phyloP scores from a whole-genome alignment of 2,888 invertebrate species.

The Bellardia pandia region DNA sequence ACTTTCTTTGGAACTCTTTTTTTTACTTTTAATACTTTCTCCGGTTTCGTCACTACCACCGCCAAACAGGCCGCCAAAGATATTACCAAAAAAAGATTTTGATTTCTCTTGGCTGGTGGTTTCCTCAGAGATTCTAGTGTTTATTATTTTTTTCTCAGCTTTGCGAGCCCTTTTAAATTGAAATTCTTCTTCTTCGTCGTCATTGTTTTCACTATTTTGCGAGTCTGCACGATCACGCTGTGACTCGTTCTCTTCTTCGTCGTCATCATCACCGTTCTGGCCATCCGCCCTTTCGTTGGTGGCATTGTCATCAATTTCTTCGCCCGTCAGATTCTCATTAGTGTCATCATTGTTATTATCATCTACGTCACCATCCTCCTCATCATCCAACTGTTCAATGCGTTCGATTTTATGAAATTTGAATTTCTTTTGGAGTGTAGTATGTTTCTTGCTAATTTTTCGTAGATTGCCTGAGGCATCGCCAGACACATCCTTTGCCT shows the following conservation, averaged over 20 bases:
- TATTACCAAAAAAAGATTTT: constrained; percentile 72
- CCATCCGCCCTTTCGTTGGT: constrained; percentile 55
- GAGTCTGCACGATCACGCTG: constrained; percentile 67
- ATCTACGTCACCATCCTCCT: constrained; percentile 75
- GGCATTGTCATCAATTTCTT: constrained; percentile 70
- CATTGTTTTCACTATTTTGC: constrained; percentile 74
- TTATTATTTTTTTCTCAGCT: constrained; percentile 65
- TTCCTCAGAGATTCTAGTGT: constrained; percentile 23
- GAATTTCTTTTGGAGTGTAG: constrained; percentile 77
- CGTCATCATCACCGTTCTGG: constrained; percentile 62
- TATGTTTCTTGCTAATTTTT: constrained; percentile 63
- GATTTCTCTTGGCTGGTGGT: constrained; percentile 73
- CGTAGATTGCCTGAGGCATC: constrained; percentile 59
- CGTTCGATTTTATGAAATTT: constrained; percentile 82
- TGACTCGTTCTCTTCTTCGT: constrained; percentile 73
- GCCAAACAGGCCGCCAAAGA: constrained; percentile 75
- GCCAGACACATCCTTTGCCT: constrained; percentile 59
- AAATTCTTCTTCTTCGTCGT: constrained; percentile 75
- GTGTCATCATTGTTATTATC: constrained; percentile 69
- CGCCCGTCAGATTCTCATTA: constrained; percentile 63
- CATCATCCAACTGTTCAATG: constrained; percentile 76
- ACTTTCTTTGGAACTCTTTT: constrained; percentile 48
- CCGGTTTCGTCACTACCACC: constrained; percentile 40
- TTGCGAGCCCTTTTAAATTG: constrained; percentile 76
- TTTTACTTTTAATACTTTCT: constrained; percentile 35